Evolutionary conservation across 2,797 vertebrate species (phyloP), one percentile per base, ranked within the genome.

Genomic region (Scleropages formosus): DNA sequence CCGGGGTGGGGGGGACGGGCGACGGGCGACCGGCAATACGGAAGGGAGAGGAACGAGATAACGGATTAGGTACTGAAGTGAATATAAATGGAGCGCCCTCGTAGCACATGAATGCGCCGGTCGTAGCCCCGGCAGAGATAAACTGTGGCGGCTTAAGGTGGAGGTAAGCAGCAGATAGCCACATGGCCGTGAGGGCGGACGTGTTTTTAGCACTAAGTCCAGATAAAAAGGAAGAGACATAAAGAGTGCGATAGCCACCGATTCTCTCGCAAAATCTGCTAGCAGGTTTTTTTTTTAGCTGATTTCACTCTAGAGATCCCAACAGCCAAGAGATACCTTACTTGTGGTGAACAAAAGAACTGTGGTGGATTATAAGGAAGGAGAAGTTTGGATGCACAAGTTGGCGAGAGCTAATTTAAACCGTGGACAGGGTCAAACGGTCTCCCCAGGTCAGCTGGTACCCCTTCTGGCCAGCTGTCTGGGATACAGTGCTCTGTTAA

Each of bases 51-150:
- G 44, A 51, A 22, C 24, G 22, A 22, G 44, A 69, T 51, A 69
- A 69, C 16, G 51, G 66, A 68, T 51, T 49, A 68, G 22, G 66
- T 49, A 24, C 66, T 24, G 18, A 26, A 24, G 22, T 16, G 67
- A 69, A 69, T 69, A 53, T 51, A 46, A 69, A 69, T 53, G 67
- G 67, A 15, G 4, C 67, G 49, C 67, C 47, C 67, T 49, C 69
- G 47, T 69, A 46, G 47, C 22, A 69, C 47, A 49, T 24, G 67
- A 69, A 69, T 51, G 15, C 22, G 11, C 53, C 11, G 18, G 11
- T 56, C 22, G 67, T 22, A 51, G 67, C 26, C 47, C 46, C 67
- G 53, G 46, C 24, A 49, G 67, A 51, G 66, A 53, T 69, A 24
- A 53, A 53, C 67, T 20, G 69, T 8, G 16, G 67, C 67, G 24